These are phyloP conservation scores for Nipponia nippon DNA, from an alignment of 2,113 vertebrate species.

Conservation along the genomic window DNA sequence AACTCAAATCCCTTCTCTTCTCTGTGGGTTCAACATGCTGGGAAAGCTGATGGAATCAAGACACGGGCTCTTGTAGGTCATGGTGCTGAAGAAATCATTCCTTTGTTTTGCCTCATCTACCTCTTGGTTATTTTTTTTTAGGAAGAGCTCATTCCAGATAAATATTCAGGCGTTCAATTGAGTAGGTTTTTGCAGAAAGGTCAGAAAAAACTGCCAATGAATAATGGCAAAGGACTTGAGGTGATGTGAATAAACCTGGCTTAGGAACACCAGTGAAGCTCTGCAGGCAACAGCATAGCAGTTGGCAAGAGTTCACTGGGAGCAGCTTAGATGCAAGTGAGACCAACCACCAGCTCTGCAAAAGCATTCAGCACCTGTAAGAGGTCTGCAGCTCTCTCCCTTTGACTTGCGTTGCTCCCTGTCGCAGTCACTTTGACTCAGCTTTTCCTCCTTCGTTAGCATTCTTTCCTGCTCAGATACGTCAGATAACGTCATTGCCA, in stretches of 20 bases:
- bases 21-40: neutral
- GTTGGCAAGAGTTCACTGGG: neutral
- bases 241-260: neutral
- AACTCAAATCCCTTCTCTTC: neutral
- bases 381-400: neutral
- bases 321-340: neutral
- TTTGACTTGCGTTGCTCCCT: neutral
- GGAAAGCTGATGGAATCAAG: neutral
- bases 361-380: neutral
- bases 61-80: rapidly evolving
- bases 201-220: neutral
- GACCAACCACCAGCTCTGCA: neutral
- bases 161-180: neutral
- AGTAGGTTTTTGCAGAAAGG: neutral
- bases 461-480: neutral
- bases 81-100: neutral
- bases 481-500: neutral
- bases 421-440: neutral
- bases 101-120: neutral
- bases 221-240: neutral
- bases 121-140: neutral
- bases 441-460: neutral
- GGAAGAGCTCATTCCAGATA: neutral
- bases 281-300: neutral
- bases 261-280: neutral